Evolutionary conservation across 2,113 vertebrate species (phyloP).

Genomic region (Pleuronectes platessa): DNA sequence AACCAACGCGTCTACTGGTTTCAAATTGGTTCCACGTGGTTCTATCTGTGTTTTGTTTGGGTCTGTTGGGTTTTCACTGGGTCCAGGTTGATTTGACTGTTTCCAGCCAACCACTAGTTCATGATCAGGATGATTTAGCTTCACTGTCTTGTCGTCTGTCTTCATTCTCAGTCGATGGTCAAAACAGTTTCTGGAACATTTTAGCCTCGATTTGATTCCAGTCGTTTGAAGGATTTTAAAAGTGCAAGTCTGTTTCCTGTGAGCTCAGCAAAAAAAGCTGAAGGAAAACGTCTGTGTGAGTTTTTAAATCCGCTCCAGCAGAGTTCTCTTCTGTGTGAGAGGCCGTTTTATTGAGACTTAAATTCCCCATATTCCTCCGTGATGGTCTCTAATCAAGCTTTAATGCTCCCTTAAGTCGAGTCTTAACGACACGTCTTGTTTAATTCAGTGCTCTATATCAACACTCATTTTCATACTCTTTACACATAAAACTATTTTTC

Average conservation of each 20-base stretch:
- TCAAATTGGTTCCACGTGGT: too few species aligned
- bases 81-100: too few species aligned
- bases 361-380: not conserved
- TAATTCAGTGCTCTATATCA: not conserved
- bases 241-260: not conserved
- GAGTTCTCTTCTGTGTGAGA: not conserved
- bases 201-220: not conserved
- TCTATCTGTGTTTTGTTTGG: too few species aligned
- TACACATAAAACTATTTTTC: not conserved
- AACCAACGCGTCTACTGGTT: too few species aligned
- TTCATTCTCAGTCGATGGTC: too few species aligned
- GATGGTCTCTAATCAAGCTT: not conserved
- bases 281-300: not conserved
- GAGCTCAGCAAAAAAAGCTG: not conserved
- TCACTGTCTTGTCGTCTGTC: too few species aligned
- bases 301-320: not conserved
- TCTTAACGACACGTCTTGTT: not conserved
- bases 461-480: not conserved
- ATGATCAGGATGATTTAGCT: too few species aligned
- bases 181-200: not conserved
- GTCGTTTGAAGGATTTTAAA: not conserved
- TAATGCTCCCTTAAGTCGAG: not conserved
- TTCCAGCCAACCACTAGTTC: too few species aligned
- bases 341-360: not conserved
- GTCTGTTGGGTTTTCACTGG: too few species aligned